Percentiles rank a stretch among this genome's conserved stretches.
Evolutionary conservation across 1,140 invertebrate species (phyloP).

Genomic region (Drosophila virilis): DNA sequence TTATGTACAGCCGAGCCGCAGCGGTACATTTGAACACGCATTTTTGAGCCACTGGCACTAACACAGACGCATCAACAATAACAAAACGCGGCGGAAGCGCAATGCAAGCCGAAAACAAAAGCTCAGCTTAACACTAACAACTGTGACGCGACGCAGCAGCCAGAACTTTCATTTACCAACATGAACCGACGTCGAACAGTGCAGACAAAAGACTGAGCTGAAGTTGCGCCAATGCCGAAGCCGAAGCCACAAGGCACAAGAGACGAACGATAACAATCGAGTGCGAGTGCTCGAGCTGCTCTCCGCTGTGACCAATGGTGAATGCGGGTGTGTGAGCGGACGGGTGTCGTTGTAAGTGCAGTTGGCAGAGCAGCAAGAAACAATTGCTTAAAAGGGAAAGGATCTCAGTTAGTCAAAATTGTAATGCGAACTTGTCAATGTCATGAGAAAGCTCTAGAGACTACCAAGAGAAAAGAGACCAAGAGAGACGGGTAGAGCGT

Average conservation of each 20-base stretch:
- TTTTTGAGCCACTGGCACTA: constrained; percentile 57
- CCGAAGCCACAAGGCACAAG: constrained; percentile 46
- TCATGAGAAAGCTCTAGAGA: not conserved
- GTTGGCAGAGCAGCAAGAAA: constrained; percentile 25
- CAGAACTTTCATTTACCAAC: constrained; percentile 57
- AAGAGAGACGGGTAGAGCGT: not conserved
- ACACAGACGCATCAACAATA: constrained; percentile 27
- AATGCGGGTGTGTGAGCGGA: constrained; percentile 40
- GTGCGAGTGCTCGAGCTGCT: constrained; percentile 23
- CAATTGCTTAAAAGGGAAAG: constrained; percentile 60
- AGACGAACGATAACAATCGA: constrained; percentile 41
- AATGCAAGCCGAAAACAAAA: constrained; percentile 41
- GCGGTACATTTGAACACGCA: constrained; percentile 63
- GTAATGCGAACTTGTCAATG: constrained; percentile 31
- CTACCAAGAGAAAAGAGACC: no score
- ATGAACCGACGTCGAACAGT: constrained; percentile 55
- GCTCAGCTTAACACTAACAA: constrained; percentile 32
- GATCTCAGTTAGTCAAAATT: constrained; percentile 38
- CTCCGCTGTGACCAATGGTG: constrained; percentile 5
- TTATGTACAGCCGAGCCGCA: constrained; percentile 45
- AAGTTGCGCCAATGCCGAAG: constrained; percentile 40
- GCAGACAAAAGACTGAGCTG: constrained; percentile 76
- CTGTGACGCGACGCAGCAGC: constrained; percentile 42
- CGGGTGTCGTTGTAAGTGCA: constrained; percentile 32
- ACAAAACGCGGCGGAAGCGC: constrained; percentile 44